phyloP scores from a whole-genome alignment of 2,113 vertebrate species.

The Entelurus aequoreus region DNA sequence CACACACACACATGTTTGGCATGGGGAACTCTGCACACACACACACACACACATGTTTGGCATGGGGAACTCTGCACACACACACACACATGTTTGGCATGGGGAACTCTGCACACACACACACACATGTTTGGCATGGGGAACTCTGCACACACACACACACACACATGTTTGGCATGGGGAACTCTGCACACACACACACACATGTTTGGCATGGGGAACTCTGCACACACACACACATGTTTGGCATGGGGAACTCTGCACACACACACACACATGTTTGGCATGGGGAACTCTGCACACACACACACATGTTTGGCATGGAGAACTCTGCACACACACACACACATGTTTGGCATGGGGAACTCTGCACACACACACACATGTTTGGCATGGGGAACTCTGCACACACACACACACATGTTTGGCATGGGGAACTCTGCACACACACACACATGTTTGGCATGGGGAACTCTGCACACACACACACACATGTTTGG shows the following conservation, averaged over 20 bases:
- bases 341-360: no score
- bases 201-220: conserved; percentile 98
- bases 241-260: conserved; percentile 99
- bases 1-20: no score
- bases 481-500: no score
- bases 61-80: conserved; percentile 91
- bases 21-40: conserved; percentile 92
- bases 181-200: conserved; percentile 91
- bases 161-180: conserved; percentile 98
- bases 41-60: no score
- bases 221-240: conserved; percentile 88
- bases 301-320: no score
- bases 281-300: conserved; percentile 97
- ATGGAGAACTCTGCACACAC: conserved; percentile 91
- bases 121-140: conserved; percentile 98
- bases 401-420: conserved; percentile 85
- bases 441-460: no score
- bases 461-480: conserved; percentile 95
- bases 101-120: conserved; percentile 90
- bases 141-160: conserved; percentile 89
- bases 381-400: conserved; percentile 99
- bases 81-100: no score
- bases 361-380: conserved; percentile 92
- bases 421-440: conserved; percentile 99
- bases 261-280: no score